Evolutionary conservation across 2,113 vertebrate species (phyloP).

Genomic region (Pipa parva): DNA sequence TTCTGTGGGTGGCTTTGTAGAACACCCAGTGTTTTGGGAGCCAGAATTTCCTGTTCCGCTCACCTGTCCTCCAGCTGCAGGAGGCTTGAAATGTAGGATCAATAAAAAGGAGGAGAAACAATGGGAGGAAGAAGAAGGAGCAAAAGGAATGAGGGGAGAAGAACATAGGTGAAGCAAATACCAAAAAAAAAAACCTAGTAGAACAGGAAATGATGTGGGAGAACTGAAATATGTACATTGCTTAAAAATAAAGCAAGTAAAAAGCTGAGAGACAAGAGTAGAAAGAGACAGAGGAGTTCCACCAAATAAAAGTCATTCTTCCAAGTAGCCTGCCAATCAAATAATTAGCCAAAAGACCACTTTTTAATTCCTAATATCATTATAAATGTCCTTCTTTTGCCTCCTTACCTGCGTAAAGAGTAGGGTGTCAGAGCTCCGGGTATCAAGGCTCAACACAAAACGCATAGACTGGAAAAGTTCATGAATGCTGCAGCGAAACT

Average conservation of each 20-base stretch:
- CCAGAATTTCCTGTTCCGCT: constrained; percentile 64
- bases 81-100: constrained; percentile 14
- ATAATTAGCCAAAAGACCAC: too few relatives aligned
- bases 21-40: constrained; percentile 68
- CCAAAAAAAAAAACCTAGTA: neutral
- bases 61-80: constrained; percentile 55
- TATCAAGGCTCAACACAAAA: constrained; percentile 94
- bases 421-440: constrained; percentile 90
- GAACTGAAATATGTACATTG: neutral
- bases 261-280: too few relatives aligned
- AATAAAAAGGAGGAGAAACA: constrained; percentile 6
- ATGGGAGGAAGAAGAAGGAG: constrained; percentile 56
- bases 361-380: too few relatives aligned
- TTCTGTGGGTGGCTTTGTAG: constrained; percentile 61
- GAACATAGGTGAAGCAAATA: neutral
- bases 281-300: too few relatives aligned
- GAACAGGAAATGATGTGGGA: neutral
- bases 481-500: constrained; percentile 88
- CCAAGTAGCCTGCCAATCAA: too few relatives aligned
- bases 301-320: too few relatives aligned
- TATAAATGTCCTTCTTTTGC: neutral
- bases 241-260: neutral
- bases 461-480: constrained; percentile 97
- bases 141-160: constrained; percentile 1
- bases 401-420: constrained; percentile 89